phyloP scores from a whole-genome alignment of 2,888 invertebrate genomes.

The Chouioia cunea region DNA sequence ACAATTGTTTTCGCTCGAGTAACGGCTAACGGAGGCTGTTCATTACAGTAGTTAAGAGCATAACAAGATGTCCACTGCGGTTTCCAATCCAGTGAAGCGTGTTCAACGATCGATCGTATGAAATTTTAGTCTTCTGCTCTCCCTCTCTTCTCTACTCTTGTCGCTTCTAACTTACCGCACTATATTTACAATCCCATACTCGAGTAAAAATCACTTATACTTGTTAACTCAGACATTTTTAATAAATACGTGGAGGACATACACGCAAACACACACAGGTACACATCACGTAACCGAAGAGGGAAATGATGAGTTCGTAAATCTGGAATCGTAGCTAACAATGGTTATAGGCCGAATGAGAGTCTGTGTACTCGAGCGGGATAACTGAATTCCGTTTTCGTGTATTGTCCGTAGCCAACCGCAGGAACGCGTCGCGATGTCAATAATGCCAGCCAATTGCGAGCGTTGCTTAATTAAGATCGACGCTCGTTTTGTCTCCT shows the following conservation, averaged over 20 bases:
- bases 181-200: too few species aligned
- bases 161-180: too few species aligned
- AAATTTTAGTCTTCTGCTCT: too few species aligned
- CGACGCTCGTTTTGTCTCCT: constrained; percentile 44
- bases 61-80: constrained; percentile 5
- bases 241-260: too few species aligned
- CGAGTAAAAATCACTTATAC: too few species aligned
- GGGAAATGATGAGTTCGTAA: not conserved
- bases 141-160: too few species aligned
- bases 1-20: too few species aligned
- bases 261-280: too few species aligned
- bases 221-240: too few species aligned
- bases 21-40: not conserved
- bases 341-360: not conserved
- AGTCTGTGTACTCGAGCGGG: constrained; percentile 57
- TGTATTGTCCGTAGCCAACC: constrained; percentile 60
- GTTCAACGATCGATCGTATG: too few species aligned
- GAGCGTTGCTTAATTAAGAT: constrained; percentile 60
- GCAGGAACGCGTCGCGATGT: constrained; percentile 59
- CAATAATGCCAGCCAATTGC: constrained; percentile 59
- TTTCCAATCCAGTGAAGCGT: constrained; percentile 24
- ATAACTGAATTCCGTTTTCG: constrained; percentile 63
- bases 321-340: constrained; percentile 23
- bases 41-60: constrained; percentile 15
- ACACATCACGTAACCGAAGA: too few species aligned